phyloP scores from a whole-genome alignment of 64 coral and sea anemone species.

The Dendronephthya gigantea region DNA sequence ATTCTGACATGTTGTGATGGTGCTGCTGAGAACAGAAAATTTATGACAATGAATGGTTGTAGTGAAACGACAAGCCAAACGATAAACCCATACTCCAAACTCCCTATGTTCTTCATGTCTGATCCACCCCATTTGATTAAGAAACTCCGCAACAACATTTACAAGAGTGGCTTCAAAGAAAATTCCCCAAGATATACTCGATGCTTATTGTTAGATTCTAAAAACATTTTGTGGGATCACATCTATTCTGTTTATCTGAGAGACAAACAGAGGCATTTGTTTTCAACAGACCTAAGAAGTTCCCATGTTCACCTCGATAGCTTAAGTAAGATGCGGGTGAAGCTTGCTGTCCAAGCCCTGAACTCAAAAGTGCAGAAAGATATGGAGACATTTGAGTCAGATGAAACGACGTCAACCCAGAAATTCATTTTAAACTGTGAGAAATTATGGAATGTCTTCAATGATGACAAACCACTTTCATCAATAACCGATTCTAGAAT shows the following conservation, averaged over 20 bases:
- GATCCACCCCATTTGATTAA: slow-evolving; percentile 7
- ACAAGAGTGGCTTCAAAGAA: slow-evolving; percentile 6
- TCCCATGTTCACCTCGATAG: slow-evolving; percentile 3
- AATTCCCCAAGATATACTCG: not conserved
- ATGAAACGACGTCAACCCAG: not conserved
- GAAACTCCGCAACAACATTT: slow-evolving; percentile 3
- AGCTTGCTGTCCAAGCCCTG: slow-evolving; percentile 2
- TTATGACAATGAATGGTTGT: slow-evolving; percentile 12
- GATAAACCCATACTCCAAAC: not conserved
- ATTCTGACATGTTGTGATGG: slow-evolving; percentile 26
- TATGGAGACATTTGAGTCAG: not conserved
- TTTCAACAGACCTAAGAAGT: slow-evolving; percentile 12
- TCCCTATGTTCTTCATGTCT: slow-evolving; percentile 16
- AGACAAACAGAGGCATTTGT: not conserved
- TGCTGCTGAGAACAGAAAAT: not conserved
- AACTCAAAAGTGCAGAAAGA: not conserved
- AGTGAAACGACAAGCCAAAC: not conserved
- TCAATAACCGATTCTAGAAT: slow-evolving; percentile 13
- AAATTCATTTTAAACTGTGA: not conserved
- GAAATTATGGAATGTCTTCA: not conserved
- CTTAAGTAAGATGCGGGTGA: slow-evolving; percentile 12
- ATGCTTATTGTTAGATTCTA: slow-evolving; percentile 7
- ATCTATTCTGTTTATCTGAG: slow-evolving; percentile 4
- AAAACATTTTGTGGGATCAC: slow-evolving; percentile 15
- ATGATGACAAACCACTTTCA: slow-evolving; percentile 23